Conservation (phyloP, 2,888 invertebrate species). For the Drosophila basisetae region DNA sequence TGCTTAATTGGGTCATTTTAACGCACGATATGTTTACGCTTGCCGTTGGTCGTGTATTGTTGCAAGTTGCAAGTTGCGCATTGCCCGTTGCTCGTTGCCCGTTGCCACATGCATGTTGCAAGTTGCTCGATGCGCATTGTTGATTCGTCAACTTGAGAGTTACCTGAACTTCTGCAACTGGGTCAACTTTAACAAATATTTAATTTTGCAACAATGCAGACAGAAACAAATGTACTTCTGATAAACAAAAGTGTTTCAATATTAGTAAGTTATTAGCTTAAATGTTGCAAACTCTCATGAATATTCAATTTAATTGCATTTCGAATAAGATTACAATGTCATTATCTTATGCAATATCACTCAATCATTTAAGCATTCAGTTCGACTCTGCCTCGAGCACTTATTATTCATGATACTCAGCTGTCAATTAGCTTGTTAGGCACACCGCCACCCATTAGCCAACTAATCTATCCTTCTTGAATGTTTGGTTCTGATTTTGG, state of each 20-base stretch:
- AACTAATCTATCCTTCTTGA: slow-evolving; percentile 12
- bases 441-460: neutral
- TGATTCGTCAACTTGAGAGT: slow-evolving; percentile 44
- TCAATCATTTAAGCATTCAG: neutral
- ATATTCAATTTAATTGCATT: neutral
- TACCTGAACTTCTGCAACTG: slow-evolving; percentile 24
- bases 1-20: slow-evolving; percentile 47
- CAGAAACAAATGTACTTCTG: neutral
- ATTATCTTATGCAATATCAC: neutral
- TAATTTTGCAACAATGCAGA: neutral
- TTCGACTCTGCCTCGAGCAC: neutral
- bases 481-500: slow-evolving; percentile 31
- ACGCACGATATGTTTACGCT: slow-evolving; percentile 20
- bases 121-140: slow-evolving; percentile 33
- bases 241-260: neutral
- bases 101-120: neutral
- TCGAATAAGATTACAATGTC: no score
- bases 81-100: neutral
- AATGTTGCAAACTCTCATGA: neutral
- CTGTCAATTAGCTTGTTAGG: slow-evolving; percentile 15
- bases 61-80: slow-evolving; percentile 3
- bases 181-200: neutral
- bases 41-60: slow-evolving; percentile 15
- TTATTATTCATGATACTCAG: neutral
- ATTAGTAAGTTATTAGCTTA: neutral